These are phyloP conservation scores for Choloepus didactylus DNA, from an alignment of 2,797 vertebrate species.

Conservation along the genomic window DNA sequence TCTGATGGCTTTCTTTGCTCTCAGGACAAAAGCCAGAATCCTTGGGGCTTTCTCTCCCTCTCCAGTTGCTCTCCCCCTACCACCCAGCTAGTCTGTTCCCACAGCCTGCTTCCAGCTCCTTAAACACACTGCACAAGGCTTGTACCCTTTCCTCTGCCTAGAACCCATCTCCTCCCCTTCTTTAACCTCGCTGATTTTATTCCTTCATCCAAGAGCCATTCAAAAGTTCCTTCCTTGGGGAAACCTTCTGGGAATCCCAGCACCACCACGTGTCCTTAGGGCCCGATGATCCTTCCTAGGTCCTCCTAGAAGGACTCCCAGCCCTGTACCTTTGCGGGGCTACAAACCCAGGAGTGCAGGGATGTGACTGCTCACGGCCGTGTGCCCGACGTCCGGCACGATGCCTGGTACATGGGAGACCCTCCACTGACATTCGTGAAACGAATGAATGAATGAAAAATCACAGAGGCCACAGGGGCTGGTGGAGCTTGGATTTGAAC, in stretches of 20 bases:
- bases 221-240: not conserved
- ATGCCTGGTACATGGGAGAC: not conserved
- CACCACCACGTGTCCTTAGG: not conserved
- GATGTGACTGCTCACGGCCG: not conserved
- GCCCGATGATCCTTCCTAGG: no score
- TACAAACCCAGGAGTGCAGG: not conserved
- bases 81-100: not conserved
- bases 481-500: not conserved
- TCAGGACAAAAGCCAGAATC: not conserved
- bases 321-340: not conserved
- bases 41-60: not conserved
- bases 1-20: not conserved
- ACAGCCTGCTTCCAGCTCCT: no score
- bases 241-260: not conserved
- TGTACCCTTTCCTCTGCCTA: not conserved
- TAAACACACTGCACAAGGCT: no score
- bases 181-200: not conserved
- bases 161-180: not conserved
- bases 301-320: no score
- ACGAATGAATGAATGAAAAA: not conserved
- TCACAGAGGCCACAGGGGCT: not conserved
- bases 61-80: not conserved
- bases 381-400: not conserved
- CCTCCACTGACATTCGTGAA: not conserved
- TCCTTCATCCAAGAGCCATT: not conserved